Base-by-base conservation (phyloP, 1,140 invertebrate species). In the Formica selysi region DNA sequence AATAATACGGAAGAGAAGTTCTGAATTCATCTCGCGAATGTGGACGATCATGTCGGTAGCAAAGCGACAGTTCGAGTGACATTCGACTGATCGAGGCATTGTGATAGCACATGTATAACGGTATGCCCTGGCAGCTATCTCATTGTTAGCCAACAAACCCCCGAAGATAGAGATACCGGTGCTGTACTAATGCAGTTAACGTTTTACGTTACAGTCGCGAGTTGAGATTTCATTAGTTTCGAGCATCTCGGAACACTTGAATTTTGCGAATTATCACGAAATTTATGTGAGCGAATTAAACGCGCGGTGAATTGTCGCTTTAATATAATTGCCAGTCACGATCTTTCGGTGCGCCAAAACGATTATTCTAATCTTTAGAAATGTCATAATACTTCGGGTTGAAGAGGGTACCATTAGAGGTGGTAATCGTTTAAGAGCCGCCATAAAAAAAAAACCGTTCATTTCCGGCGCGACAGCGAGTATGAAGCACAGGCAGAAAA, bases 211-310 rank as follows among this genome's bases (percentile, higher is more conserved):
- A 91, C 86, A 76, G 88, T 85, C 91, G 89, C 89, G 91, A 94
- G 92, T 93, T 93, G 94, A 94, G 93, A 92, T 93, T 92, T 94
- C 91, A 91, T 94, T 93, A 93, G 90, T 89, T 90, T 78, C 85
- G 73, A 84, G 74, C 32, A 10, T 29, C 10, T 62, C 67, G 61
- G 48, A 29, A 19, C 67, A 51, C 16, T 19, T 19, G 16, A 76
- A 83, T 78, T 85, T 80, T 78, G 83, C 67, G 57, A 32, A 32
- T 11, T 3, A 48, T 48, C 13, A 41, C 29, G 54, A 86, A 61
- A 64, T 51, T 79, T 32, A 10, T 41, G 44, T 48, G 26, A 54
- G 2, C n/a, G 10, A 48, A 10, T 78, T 48, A n/a, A 6, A 57
- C 48, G 48, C 41, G 10, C 13, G 8, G 11, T 41, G 22, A 11